Evolutionary conservation across 1,140 invertebrate species (phyloP), one percentile per base, ranked within the genome.

Genomic region (Schlechtendalia chinensis): DNA sequence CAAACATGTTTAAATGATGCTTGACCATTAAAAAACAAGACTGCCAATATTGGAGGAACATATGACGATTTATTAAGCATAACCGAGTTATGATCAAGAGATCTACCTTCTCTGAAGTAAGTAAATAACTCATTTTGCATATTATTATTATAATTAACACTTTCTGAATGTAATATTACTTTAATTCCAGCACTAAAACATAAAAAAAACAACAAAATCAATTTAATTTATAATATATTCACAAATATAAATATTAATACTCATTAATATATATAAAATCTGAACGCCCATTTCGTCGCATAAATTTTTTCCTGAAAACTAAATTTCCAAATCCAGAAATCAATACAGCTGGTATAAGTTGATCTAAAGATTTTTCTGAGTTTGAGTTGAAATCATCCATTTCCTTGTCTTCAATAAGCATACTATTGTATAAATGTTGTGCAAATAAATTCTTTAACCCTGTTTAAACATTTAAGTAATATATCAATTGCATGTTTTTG

Each of bases 81-180:
- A 0, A 86, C 83, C 0, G 85, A 86, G 19, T 87, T 81, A 53
- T 87, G 84, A 63, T 88, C 87, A 6, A 84, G 45, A 1, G 86
- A 87, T 72, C 88, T 87, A 0, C 85, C 63, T 84, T 87, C 82
- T 84, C 86, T 81, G 82, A 88, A 85, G 85, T 89, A 84, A 82
- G 86, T 83, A 83, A 86, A 53, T 86, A 84, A 84, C 45, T 85
- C 80, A 84, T 84, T 84, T 54, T 86, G 83, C 56, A 84, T 85
- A 67, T 85, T 83, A 27, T 83, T 85, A 71, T 86, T 86, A 77
- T 88, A 85, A 85, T 91, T 90, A 1, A 90, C 87, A 84, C 88
- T 89, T 63, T 90, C 88, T 29, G 86, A 83, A 14, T 85, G 85
- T 4, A 90, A 85, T 77, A 87, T 85, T 6, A 86, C 88, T 32